These are phyloP conservation scores for Cebidichthys violaceus DNA, from an alignment of 2,113 vertebrate species.

Conservation along the genomic window DNA sequence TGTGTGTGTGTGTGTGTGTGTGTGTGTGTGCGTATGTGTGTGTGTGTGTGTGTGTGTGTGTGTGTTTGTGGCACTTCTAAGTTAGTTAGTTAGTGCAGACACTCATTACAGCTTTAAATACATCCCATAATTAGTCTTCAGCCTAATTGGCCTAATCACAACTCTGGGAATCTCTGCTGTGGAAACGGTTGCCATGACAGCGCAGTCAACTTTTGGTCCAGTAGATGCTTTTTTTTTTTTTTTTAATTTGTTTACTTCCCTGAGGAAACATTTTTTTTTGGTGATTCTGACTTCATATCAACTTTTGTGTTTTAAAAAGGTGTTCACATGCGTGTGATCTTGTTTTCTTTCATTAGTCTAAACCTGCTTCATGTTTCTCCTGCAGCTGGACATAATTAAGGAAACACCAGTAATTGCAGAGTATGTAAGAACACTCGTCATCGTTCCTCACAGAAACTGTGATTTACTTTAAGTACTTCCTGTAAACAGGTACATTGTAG, in stretches of 20 bases:
- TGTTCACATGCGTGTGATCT: background rate
- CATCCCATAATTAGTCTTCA: conserved; percentile 79
- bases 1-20: conserved; percentile 19
- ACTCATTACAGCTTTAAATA: conserved; percentile 80
- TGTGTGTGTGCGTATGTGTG: background rate
- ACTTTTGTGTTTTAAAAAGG: background rate
- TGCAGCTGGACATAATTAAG: conserved; percentile 49
- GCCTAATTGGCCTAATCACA: conserved; percentile 79
- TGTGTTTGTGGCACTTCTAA: conserved; percentile 17
- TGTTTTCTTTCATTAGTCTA: conserved; percentile 12
- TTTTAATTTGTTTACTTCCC: conserved; percentile 55
- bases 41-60: background rate
- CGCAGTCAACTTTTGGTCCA: conserved; percentile 1
- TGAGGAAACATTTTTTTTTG: conserved; percentile 2
- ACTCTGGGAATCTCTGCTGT: conserved; percentile 67
- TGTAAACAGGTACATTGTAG: conserved; percentile 48
- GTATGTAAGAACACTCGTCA: conserved; percentile 12
- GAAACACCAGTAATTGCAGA: conserved; percentile 64
- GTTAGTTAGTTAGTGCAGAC: conserved; percentile 48
- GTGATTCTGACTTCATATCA: background rate
- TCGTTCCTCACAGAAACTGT: conserved; percentile 43
- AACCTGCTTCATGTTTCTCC: conserved; percentile 39
- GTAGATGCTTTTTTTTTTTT: conserved; percentile 21
- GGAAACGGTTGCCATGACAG: conserved; percentile 68
- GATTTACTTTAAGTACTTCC: conserved; percentile 53